Evolutionary conservation across 1,140 invertebrate species (phyloP).

Genomic region (Teleogryllus occipitalis): DNA sequence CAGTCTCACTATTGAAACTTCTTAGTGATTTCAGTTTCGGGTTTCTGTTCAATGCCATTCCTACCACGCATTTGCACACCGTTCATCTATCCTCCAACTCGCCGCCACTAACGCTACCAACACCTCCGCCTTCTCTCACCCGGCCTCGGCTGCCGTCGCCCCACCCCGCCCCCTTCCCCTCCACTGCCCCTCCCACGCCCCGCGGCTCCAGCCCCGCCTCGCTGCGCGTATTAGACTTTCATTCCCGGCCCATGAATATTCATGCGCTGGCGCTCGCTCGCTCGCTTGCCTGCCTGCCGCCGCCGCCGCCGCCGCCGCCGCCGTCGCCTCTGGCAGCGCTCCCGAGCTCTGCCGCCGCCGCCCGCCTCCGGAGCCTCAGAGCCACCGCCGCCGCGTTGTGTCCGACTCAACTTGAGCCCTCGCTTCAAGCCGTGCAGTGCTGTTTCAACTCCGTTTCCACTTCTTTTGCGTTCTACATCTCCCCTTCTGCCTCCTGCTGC

Average conservation of each 20-base stretch:
- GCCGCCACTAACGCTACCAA: too few species aligned
- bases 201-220: background rate
- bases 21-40: too few species aligned
- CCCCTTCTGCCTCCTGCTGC: too few species aligned
- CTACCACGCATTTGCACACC: too few species aligned
- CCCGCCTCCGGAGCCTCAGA: background rate
- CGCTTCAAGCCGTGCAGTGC: too few species aligned
- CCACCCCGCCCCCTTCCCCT: background rate
- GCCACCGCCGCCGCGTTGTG: background rate
- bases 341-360: background rate
- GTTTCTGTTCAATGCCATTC: too few species aligned
- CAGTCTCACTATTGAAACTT: too few species aligned
- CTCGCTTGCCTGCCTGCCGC: background rate
- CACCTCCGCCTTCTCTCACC: too few species aligned
- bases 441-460: too few species aligned
- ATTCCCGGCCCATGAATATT: background rate
- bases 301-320: too few species aligned
- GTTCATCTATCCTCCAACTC: too few species aligned
- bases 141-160: background rate
- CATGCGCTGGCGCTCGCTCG: background rate
- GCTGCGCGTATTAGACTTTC: slow-evolving; percentile 3
- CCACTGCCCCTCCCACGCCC: background rate
- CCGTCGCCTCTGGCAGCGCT: background rate
- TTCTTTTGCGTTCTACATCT: too few species aligned
- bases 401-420: background rate